Evolutionary conservation across 2,888 invertebrate species (phyloP).

Genomic region (Dione vanillae): DNA sequence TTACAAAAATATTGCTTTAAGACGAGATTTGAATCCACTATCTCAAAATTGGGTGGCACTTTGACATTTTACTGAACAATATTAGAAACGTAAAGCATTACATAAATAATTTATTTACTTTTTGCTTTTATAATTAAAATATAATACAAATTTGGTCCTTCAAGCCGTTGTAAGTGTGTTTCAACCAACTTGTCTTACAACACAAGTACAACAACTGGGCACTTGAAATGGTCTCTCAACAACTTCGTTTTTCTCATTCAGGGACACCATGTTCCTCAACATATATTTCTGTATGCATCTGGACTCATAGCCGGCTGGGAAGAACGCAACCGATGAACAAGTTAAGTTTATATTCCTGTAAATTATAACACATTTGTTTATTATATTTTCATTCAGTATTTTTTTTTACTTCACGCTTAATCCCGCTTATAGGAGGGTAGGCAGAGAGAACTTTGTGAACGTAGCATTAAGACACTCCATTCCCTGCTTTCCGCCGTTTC

Average conservation of each 20-base stretch:
- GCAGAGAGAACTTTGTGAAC: too few species aligned
- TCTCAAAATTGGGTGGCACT: background rate
- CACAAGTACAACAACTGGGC: conserved; percentile 91
- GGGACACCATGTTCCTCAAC: conserved; percentile 79
- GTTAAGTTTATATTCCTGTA: conserved; percentile 60
- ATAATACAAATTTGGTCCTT: conserved; percentile 17
- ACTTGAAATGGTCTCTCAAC: conserved; percentile 83
- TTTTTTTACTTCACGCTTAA: too few species aligned
- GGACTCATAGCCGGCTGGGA: conserved; percentile 75
- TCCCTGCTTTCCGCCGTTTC: too few species aligned
- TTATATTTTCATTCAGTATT: background rate
- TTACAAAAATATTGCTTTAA: background rate
- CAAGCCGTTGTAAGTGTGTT: background rate
- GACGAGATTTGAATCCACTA: background rate
- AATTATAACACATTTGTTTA: background rate
- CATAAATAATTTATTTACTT: conserved; percentile 1
- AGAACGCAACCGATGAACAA: conserved; percentile 77
- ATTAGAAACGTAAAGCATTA: background rate
- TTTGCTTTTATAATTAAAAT: background rate
- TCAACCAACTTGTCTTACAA: conserved; percentile 24
- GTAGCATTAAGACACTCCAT: too few species aligned
- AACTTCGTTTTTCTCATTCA: conserved; percentile 73
- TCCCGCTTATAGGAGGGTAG: too few species aligned
- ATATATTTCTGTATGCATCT: conserved; percentile 84
- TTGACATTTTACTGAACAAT: background rate